These are phyloP conservation scores for Channa argus DNA, from an alignment of 2,113 vertebrate genomes.

Conservation along the genomic window DNA sequence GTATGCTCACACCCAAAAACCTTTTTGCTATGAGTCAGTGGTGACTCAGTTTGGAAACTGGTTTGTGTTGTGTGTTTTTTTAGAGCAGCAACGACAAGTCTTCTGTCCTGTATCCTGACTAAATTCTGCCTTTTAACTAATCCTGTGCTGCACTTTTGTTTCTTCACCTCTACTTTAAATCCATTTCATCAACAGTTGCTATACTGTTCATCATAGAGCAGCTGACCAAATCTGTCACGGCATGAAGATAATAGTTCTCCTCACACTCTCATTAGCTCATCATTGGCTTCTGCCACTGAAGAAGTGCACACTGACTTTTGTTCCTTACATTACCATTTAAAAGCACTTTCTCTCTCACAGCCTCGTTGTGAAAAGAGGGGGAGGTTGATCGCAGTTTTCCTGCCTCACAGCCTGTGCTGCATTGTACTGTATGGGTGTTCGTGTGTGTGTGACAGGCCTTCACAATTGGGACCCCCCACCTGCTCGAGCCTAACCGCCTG, in stretches of 20 bases:
- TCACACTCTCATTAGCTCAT: slow-evolving; percentile 6
- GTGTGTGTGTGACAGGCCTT: slow-evolving; percentile 20
- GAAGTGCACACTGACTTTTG: slow-evolving; percentile 22
- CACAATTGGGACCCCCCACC: not conserved
- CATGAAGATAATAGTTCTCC: slow-evolving; percentile 7
- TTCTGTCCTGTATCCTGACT: not conserved
- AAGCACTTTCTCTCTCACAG: slow-evolving; percentile 36
- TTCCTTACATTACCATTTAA: slow-evolving; percentile 45
- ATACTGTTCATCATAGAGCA: no score
- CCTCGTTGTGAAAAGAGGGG: slow-evolving; percentile 13
- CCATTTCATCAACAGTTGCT: slow-evolving; percentile 11
- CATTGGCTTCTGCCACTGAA: not conserved
- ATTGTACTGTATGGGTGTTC: slow-evolving; percentile 31
- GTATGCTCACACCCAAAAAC: no score
- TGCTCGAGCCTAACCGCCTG: slow-evolving; percentile 16
- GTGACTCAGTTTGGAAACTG: no score
- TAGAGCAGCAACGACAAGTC: not conserved
- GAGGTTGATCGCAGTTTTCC: slow-evolving; percentile 5
- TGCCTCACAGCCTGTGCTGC: not conserved
- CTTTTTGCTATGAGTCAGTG: no score
- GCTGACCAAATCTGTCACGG: slow-evolving; percentile 33
- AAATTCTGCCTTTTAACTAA: not conserved
- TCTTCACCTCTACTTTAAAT: slow-evolving; percentile 5
- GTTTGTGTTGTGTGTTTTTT: no score
- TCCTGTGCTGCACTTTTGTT: not conserved